Evolutionary conservation across 2,113 vertebrate genomes (phyloP).

Genomic region (Dasyprocta punctata): DNA sequence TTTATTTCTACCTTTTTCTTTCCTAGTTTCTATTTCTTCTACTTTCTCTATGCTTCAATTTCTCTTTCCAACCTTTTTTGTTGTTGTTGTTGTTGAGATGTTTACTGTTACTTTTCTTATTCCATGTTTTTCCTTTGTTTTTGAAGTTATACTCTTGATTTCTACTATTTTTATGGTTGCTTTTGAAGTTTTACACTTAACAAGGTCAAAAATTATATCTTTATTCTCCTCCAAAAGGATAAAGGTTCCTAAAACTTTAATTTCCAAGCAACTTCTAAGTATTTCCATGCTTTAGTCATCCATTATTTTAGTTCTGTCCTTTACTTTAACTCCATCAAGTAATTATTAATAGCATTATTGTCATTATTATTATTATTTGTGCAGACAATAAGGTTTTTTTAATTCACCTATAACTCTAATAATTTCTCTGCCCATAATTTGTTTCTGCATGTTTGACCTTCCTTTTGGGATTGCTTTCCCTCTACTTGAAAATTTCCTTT

Average conservation of each 20-base stretch:
- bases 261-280: background rate
- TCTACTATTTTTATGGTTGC: background rate
- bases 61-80: background rate
- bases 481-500: background rate
- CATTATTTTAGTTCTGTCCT: background rate
- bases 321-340: background rate
- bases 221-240: background rate
- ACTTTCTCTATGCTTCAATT: background rate
- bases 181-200: background rate
- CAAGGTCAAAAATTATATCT: background rate
- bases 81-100: background rate
- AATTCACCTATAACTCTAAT: background rate
- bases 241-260: background rate
- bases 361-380: background rate
- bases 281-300: background rate
- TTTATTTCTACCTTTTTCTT: background rate
- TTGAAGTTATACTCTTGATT: background rate
- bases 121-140: background rate
- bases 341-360: background rate
- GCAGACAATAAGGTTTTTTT: background rate
- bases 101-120: background rate
- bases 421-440: background rate
- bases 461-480: background rate
- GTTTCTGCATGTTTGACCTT: background rate
- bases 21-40: background rate